These are phyloP conservation scores for Nyctereutes procyonoides DNA, from an alignment of 2,113 vertebrate species.

Conservation along the genomic window DNA sequence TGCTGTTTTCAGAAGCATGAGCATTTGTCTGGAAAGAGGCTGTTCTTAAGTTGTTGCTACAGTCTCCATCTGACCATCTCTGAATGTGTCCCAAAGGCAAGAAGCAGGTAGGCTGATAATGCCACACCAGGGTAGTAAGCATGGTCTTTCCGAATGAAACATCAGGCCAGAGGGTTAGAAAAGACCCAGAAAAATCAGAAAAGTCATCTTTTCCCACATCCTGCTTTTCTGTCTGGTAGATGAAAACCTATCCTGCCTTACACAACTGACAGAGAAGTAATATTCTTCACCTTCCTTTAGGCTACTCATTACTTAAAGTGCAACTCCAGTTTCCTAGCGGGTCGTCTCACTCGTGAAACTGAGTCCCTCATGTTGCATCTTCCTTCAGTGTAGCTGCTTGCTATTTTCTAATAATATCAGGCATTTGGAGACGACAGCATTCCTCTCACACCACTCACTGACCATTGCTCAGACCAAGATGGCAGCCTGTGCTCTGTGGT, in stretches of 20 bases:
- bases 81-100: not conserved
- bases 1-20: not conserved
- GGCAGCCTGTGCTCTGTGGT: not conserved
- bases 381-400: not conserved
- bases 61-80: not conserved
- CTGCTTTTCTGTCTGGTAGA: not conserved
- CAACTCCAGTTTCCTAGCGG: not conserved
- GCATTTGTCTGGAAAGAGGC: not conserved
- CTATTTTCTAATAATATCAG: not conserved
- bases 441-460: not conserved
- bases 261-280: not conserved
- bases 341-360: not conserved
- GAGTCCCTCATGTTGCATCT: not conserved
- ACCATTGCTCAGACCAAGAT: not conserved
- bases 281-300: not conserved
- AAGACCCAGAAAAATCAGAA: not conserved
- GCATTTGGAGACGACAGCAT: not conserved
- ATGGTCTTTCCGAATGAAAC: not conserved
- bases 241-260: not conserved
- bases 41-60: not conserved
- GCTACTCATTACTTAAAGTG: not conserved
- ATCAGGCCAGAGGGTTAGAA: not conserved
- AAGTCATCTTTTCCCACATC: not conserved
- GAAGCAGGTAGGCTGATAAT: not conserved
- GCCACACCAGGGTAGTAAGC: not conserved